Base-by-base conservation (phyloP, 1,140 invertebrate genomes). In the Bombus turneri region DNA sequence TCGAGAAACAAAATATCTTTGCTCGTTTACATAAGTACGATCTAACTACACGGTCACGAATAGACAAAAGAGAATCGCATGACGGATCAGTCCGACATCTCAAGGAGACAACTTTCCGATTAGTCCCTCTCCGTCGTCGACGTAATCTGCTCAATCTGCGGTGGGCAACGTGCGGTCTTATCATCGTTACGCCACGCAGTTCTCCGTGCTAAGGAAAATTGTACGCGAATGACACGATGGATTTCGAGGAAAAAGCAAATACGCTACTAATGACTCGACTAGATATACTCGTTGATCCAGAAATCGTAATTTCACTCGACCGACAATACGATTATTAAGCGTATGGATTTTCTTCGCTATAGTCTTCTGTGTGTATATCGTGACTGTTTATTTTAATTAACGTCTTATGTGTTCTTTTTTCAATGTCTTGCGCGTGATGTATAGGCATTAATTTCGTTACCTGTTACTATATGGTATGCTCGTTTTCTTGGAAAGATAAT, bases 21-120 rank as follows among this genome's bases (percentile, higher is more conserved):
- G 53, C 25, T 83, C 64, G 72, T 83, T 86, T 86, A 86, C 47
- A 66, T 86, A 86, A 86, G 81, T 28, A n/a, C 39, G 47, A 82
- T 71, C n/a, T 62, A 34, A 31, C 25, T 66, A 59, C 39, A 83
- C 31, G 47, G 28, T 31, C 72, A 34, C 64, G 85, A 76, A 71
- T 47, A 72, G 68, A 87, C 75, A 79, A 87, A 73, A 87, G 81
- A 31, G 74, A 87, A 84, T 84, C 69, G 69, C 66, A 79, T 84
- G 85, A 62, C 81, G 66, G 74, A 83, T 83, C 81, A 68, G 18
- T 31, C n/a, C 39, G 86, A 84, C 86, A 43, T 87, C 62, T 84
- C 86, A 87, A 87, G 86, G 86, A 73, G 81, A 87, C 73, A 57
- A 57, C 72, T 75, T 86, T 66, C 66, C 80, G 88, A 86, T 88